Evolutionary conservation across 2,113 vertebrate species (phyloP).

Genomic region (Salminus brasiliensis): DNA sequence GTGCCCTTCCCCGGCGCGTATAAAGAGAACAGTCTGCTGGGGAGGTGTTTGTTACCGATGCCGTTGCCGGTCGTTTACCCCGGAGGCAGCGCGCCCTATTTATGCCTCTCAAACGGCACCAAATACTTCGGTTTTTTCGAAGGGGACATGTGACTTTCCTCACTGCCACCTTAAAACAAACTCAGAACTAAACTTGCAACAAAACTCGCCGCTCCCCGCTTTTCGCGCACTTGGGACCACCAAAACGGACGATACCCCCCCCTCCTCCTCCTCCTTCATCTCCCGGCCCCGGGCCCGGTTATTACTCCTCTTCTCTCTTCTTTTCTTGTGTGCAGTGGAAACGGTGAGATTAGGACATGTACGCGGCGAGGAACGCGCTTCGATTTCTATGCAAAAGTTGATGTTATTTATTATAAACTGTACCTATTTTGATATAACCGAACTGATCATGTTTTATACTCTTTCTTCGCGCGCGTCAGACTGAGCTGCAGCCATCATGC

Average conservation of each 20-base stretch:
- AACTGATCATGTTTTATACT: conserved; percentile 33
- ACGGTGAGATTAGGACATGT: conserved; percentile 23
- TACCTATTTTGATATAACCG: conserved; percentile 52
- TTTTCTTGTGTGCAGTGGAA: conserved; percentile 45
- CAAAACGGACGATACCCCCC: conserved; percentile 5
- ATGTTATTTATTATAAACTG: conserved; percentile 55
- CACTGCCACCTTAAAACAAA: conserved; percentile 16
- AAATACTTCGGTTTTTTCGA: conserved; percentile 85
- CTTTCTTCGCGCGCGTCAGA: background rate
- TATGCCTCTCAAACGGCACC: conserved; percentile 82
- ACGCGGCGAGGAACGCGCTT: conserved; percentile 38
- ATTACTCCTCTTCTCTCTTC: background rate
- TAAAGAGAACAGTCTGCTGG: conserved; percentile 80
- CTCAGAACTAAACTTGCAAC: no score
- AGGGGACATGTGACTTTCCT: conserved; percentile 79
- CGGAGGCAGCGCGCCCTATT: conserved; percentile 80
- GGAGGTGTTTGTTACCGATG: conserved; percentile 82
- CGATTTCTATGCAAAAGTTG: conserved; percentile 52
- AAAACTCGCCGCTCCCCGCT: conserved; percentile 51
- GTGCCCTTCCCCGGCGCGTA: conserved; percentile 78
- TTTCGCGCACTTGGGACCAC: background rate
- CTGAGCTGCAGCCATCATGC: conserved; percentile 60
- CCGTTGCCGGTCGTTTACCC: conserved; percentile 83
- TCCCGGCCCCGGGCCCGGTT: background rate
- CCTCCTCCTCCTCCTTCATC: no score